Evolutionary conservation across 2,888 invertebrate species (phyloP).

Genomic region (Ornithoptera priamus): DNA sequence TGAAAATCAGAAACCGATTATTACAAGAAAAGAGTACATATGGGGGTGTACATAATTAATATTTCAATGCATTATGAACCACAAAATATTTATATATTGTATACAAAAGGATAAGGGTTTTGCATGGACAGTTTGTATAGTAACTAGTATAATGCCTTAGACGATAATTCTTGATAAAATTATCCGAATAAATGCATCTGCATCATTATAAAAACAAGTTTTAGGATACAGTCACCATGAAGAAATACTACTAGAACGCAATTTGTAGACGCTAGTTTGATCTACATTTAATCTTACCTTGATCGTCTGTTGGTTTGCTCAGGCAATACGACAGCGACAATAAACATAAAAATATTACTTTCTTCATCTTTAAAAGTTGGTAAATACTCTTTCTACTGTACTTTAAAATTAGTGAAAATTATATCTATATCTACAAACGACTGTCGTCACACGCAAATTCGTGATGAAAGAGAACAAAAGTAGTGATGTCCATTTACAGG

Average conservation of each 20-base stretch:
- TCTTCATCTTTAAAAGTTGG: constrained; percentile 55
- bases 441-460: constrained; percentile 26
- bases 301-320: constrained; percentile 42
- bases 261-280: constrained; percentile 40
- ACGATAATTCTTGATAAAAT: background rate
- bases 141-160: background rate
- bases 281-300: constrained; percentile 48
- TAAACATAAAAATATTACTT: constrained; percentile 62
- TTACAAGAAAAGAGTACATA: background rate
- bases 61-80: background rate
- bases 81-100: background rate
- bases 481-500: constrained; percentile 5
- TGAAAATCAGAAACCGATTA: background rate
- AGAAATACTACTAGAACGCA: constrained; percentile 52
- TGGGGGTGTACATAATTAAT: background rate
- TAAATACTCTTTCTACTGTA: constrained; percentile 27
- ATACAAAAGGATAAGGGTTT: background rate
- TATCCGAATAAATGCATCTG: constrained; percentile 15
- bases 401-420: constrained; percentile 20
- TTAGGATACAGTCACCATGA: constrained; percentile 41
- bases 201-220: constrained; percentile 42
- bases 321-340: constrained; percentile 58
- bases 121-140: background rate
- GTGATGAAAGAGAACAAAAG: constrained; percentile 19
- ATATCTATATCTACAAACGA: constrained; percentile 15